These are phyloP conservation scores for Leptonema lineaticorne DNA, from an alignment of 1,140 invertebrate species.

Conservation along the genomic window DNA sequence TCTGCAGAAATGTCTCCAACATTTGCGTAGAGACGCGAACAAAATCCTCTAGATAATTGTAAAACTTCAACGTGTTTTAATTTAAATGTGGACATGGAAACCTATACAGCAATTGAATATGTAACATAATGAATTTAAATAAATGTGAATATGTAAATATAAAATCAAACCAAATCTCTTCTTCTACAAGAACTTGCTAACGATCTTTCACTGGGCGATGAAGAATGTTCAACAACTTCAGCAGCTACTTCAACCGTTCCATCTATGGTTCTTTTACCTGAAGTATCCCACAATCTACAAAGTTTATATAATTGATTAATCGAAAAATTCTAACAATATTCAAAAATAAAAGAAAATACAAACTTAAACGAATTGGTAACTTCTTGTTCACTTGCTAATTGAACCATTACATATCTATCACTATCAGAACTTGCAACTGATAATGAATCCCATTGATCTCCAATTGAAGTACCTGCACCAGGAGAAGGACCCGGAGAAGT, in stretches of 20 bases:
- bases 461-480: conserved; percentile 11
- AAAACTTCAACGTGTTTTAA: conserved; percentile 80
- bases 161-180: conserved; percentile 66
- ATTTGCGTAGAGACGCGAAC: conserved; percentile 74
- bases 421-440: conserved; percentile 81
- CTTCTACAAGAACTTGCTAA: conserved; percentile 75
- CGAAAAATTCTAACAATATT: conserved; percentile 11
- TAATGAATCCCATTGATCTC: conserved; percentile 51
- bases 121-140: too few relatives aligned
- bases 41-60: conserved; percentile 74
- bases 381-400: conserved; percentile 64
- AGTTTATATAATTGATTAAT: too few relatives aligned
- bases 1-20: conserved; percentile 74
- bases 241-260: conserved; percentile 74
- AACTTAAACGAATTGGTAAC: conserved; percentile 64
- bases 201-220: conserved; percentile 76
- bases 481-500: conserved; percentile 55
- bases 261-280: conserved; percentile 38
- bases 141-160: neutral
- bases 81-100: conserved; percentile 79
- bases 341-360: neutral
- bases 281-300: conserved; percentile 44
- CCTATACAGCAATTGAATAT: too few relatives aligned
- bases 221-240: conserved; percentile 76
- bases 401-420: conserved; percentile 72